A percentile compares a stretch with the other conserved stretches of the same genome.
phyloP scores from a whole-genome alignment of 2,113 vertebrate genomes.

The Ranitomeya variabilis region DNA sequence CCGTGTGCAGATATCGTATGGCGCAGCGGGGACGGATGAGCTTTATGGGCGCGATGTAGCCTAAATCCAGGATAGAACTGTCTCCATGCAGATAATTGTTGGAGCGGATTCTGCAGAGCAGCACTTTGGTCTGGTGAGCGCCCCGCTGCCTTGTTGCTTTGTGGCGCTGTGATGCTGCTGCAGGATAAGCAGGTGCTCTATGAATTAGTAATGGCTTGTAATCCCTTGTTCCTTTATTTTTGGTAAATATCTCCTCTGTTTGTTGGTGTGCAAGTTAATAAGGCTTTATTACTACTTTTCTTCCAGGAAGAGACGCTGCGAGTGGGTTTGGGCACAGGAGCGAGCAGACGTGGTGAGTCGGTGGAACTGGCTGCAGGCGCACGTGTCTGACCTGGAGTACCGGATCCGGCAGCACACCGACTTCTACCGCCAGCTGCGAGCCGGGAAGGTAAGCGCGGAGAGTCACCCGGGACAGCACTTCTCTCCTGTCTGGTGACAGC shows the following conservation, averaged over 20 bases:
- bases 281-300: constrained; percentile 11
- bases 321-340: constrained; percentile 93
- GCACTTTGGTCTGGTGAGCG: background rate
- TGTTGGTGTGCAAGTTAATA: background rate
- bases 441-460: constrained; percentile 83
- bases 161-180: background rate
- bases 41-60: too few species aligned
- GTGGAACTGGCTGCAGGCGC: constrained; percentile 99
- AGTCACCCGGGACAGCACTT: background rate
- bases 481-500: constrained; percentile 21
- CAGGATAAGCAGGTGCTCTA: constrained; percentile 10
- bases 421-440: constrained; percentile 94
- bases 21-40: too few species aligned
- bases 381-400: constrained; percentile 98
- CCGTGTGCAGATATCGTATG: background rate
- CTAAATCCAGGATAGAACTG: background rate
- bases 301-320: constrained; percentile 89
- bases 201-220: background rate
- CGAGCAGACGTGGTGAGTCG: constrained; percentile 95
- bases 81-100: background rate
- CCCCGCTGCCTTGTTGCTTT: background rate
- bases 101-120: background rate
- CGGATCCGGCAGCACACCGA: constrained; percentile 97
- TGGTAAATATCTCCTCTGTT: background rate
- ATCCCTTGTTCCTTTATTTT: background rate